Base-by-base conservation (phyloP, 92 coral and sea anemone genomes). In the Palythoa grandis region DNA sequence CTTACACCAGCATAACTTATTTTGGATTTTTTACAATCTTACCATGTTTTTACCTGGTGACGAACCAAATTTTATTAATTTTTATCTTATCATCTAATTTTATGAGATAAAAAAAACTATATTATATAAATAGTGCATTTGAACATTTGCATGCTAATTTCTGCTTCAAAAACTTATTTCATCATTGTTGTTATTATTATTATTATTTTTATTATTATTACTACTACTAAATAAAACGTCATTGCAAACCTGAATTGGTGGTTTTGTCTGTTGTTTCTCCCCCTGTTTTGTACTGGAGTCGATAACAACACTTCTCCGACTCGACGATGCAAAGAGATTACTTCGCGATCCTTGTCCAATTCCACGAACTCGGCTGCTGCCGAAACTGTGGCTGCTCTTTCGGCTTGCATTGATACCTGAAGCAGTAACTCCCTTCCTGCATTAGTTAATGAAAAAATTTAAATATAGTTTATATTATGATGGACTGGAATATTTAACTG, bases 321-420 rank as follows among this genome's bases (percentile, higher is more conserved):
- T 93, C 82, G 97, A 83, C 0, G 98, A 93, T 74, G 95, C 93
- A 77, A 92, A 90, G 65, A 97, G 83, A 70, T 97, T 97, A 75
- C 88, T 97, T 69, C 98, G 98, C 23, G 99, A 97, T 52, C 92
- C 95, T 19, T 90, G 98, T 71, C 94, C 35, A 29, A 29, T 29
- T 29, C 35, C 95, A 76, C 98, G 89, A 22, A 92, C 69, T 56
- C 96, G 93, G 72, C 99, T 88, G 78, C 94, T 90, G 19, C 94
- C 92, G 77, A 97, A 95, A 86, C 99, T 97, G 93, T 97, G 99
- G 71, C 98, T 97, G 92, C 99, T 97, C 82, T 88, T 95, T 52
- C 98, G 98, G 29, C 98, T 97, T 8, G 94, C 92, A 88, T 86
- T 94, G 87, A 90, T 72, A 87, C 73, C 71, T 23, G 89, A 61